These are phyloP conservation scores for Monochamus saltuarius DNA, from an alignment of 1,140 invertebrate genomes.

Conservation along the genomic window DNA sequence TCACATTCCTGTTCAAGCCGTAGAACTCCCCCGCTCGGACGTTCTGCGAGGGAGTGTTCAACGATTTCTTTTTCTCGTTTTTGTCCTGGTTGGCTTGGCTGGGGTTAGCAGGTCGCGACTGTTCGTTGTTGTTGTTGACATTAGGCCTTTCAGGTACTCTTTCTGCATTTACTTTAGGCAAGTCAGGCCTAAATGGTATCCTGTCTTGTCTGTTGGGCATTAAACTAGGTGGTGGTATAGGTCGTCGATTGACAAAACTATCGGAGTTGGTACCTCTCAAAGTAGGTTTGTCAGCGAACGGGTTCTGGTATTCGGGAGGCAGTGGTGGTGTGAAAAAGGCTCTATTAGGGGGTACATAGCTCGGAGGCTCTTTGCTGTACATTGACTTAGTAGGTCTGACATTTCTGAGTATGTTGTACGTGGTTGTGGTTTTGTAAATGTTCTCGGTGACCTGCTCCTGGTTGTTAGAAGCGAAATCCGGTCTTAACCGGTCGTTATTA, in stretches of 20 bases:
- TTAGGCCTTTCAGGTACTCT: slow-evolving; percentile 29
- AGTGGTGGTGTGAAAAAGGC: slow-evolving; percentile 76
- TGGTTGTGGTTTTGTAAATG: slow-evolving; percentile 45
- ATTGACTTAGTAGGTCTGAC: slow-evolving; percentile 55
- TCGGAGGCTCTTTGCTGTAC: slow-evolving; percentile 65
- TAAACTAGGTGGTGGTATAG: slow-evolving; percentile 72
- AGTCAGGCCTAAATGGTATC: slow-evolving; percentile 71
- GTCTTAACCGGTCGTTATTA: slow-evolving; percentile 48
- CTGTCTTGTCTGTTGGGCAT: slow-evolving; percentile 71
- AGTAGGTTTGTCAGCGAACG: slow-evolving; percentile 81
- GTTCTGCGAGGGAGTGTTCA: slow-evolving; percentile 70
- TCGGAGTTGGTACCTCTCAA: slow-evolving; percentile 69
- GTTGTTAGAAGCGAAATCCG: slow-evolving; percentile 33
- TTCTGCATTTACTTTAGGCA: slow-evolving; percentile 51
- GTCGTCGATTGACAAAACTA: slow-evolving; percentile 64
- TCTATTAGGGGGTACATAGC: slow-evolving; percentile 76
- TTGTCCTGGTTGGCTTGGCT: slow-evolving; percentile 32
- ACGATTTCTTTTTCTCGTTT: slow-evolving; percentile 64
- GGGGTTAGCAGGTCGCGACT: slow-evolving; percentile 23
- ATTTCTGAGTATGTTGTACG: slow-evolving; percentile 53
- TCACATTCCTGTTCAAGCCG: slow-evolving; percentile 41
- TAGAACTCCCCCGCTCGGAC: slow-evolving; percentile 48
- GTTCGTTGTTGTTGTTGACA: slow-evolving; percentile 15
- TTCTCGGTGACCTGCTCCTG: slow-evolving; percentile 46
- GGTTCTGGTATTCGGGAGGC: slow-evolving; percentile 75